Evolutionary conservation across 2,797 vertebrate species (phyloP).

Genomic region (Amniataba percoides): DNA sequence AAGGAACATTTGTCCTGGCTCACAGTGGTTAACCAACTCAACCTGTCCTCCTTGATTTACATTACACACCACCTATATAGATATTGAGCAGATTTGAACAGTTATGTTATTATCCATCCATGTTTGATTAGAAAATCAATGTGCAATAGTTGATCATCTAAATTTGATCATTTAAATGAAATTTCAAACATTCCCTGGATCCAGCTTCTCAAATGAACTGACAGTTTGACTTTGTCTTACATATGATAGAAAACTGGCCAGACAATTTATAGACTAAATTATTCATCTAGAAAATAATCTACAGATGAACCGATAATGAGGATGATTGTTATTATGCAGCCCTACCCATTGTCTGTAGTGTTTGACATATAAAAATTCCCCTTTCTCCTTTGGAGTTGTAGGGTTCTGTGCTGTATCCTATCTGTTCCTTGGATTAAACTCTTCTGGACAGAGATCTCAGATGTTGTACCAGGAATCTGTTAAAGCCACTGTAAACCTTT

Average conservation of each 20-base stretch:
- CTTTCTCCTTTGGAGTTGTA: too few relatives aligned
- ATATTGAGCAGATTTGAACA: not conserved
- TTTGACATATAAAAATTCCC: too few relatives aligned
- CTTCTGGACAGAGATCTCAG: too few relatives aligned
- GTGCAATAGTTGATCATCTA: not conserved
- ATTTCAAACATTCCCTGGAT: not conserved
- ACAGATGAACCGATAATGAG: too few relatives aligned
- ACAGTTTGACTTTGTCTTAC: not conserved
- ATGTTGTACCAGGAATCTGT: too few relatives aligned
- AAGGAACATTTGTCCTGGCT: slow-evolving; percentile 49
- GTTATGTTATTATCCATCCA: not conserved
- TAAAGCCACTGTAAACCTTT: too few relatives aligned
- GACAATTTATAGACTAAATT: too few relatives aligned
- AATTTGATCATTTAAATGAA: not conserved
- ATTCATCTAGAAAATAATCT: too few relatives aligned
- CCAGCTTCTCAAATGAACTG: not conserved
- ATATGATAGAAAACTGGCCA: not conserved
- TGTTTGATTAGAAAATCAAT: not conserved
- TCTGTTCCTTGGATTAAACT: too few relatives aligned
- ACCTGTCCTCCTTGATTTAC: slow-evolving; percentile 50
- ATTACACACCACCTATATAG: slow-evolving; percentile 62
- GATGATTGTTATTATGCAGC: too few relatives aligned
- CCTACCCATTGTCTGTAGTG: too few relatives aligned
- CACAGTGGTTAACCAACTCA: slow-evolving; percentile 52
- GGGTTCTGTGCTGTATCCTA: too few relatives aligned